phyloP scores from a whole-genome alignment of 2,113 vertebrate genomes.

The Alligator mississippiensis region DNA sequence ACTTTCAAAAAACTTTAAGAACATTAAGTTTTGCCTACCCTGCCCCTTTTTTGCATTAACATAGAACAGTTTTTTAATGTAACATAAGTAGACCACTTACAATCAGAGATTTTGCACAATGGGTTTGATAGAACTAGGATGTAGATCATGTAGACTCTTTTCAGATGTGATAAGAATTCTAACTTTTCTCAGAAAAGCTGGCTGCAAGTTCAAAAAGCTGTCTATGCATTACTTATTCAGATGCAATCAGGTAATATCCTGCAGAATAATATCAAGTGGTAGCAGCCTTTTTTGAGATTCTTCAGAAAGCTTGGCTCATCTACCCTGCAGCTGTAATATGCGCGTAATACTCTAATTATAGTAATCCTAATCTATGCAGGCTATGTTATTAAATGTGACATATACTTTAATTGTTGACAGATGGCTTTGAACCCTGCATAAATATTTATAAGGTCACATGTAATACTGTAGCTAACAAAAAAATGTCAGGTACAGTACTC shows the following conservation, averaged over 20 bases:
- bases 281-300: conserved; percentile 40
- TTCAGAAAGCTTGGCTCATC: conserved; percentile 41
- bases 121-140: conserved; percentile 20
- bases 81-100: conserved; percentile 3
- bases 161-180: neutral
- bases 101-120: conserved; percentile 35
- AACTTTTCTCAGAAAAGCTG: conserved; percentile 30
- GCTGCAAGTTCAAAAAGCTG: conserved; percentile 41
- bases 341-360: conserved; percentile 62
- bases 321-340: conserved; percentile 55
- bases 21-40: conserved; percentile 12
- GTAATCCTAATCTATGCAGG: conserved; percentile 62
- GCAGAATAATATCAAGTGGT: conserved; percentile 50
- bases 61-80: conserved; percentile 3
- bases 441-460: conserved; percentile 57
- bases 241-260: conserved; percentile 60
- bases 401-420: conserved; percentile 72
- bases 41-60: neutral
- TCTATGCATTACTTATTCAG: conserved; percentile 64
- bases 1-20: conserved; percentile 27
- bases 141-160: neutral
- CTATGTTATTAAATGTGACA: conserved; percentile 52
- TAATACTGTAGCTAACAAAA: neutral
- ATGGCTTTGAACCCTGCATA: conserved; percentile 57
- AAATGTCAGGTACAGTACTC: conserved; percentile 40